phyloP scores from a whole-genome alignment of 1,140 invertebrate species.

The Kradibia gibbosae region DNA sequence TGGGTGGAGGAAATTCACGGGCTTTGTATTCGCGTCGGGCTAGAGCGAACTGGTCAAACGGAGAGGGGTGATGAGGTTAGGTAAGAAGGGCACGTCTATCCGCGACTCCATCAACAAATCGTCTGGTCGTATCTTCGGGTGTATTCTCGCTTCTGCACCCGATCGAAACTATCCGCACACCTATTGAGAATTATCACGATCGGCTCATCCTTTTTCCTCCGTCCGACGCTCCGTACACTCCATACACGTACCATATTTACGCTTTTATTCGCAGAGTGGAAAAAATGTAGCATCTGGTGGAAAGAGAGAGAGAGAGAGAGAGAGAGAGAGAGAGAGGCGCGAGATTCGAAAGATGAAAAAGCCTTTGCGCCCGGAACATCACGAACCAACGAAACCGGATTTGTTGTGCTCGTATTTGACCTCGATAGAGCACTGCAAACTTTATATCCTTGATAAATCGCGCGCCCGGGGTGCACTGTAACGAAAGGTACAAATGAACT shows the following conservation, averaged over 20 bases:
- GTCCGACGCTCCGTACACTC: not conserved
- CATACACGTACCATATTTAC: not conserved
- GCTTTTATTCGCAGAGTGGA: too few relatives aligned
- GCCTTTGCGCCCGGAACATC: not conserved
- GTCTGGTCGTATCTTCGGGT: conserved; percentile 6
- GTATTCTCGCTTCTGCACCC: not conserved
- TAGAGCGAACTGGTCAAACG: not conserved
- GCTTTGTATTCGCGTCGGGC: not conserved
- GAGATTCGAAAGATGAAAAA: conserved; percentile 8
- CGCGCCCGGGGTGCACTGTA: not conserved
- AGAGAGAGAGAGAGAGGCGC: not conserved
- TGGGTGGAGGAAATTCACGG: conserved; percentile 40
- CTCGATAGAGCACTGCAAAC: conserved; percentile 11
- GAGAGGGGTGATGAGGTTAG: not conserved
- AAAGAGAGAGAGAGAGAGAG: not conserved
- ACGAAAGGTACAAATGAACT: conserved; percentile 41
- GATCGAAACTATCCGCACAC: conserved; percentile 33
- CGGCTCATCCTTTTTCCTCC: not conserved
- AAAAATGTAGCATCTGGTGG: not conserved
- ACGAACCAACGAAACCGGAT: conserved; percentile 27
- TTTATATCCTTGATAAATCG: conserved; percentile 20
- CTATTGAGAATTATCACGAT: conserved; percentile 33
- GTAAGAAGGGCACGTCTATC: conserved; percentile 30
- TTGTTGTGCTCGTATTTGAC: conserved; percentile 16
- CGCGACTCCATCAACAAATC: conserved; percentile 25